Conservation (phyloP, 2,888 invertebrate species). For the Tetranychus truncatus region DNA sequence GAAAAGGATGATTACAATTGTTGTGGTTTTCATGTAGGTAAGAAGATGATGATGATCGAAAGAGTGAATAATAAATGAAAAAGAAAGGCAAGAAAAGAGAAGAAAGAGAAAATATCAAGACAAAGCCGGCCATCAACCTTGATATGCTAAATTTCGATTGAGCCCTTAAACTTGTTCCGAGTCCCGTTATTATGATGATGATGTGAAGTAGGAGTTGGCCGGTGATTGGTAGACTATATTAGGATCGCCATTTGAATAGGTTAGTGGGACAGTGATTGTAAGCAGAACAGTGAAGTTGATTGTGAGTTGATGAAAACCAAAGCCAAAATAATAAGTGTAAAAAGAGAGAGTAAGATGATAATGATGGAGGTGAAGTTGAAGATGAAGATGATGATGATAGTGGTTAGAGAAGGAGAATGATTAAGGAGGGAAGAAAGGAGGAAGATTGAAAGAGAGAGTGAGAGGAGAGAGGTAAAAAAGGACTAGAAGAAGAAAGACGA, state of each 20-base stretch:
- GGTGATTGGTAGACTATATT: background rate
- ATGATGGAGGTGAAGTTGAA: background rate
- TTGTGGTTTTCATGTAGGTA: too few relatives aligned
- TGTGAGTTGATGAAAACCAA: too few relatives aligned
- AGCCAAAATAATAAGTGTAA: background rate
- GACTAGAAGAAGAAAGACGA: background rate
- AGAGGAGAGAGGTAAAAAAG: background rate
- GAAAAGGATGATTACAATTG: background rate
- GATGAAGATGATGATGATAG: background rate
- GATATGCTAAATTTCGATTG: background rate
- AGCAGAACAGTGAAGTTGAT: too few relatives aligned
- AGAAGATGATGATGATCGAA: too few relatives aligned
- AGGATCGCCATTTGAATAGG: background rate
- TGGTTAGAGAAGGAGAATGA: background rate
- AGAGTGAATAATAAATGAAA: background rate
- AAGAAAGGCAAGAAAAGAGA: background rate
- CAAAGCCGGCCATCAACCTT: background rate
- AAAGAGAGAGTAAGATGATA: background rate
- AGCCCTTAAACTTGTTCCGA: slow-evolving; percentile 1
- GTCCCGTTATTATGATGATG: background rate
- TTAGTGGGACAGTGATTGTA: background rate
- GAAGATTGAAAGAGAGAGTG: background rate
- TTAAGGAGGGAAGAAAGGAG: background rate
- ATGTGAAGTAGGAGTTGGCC: background rate
- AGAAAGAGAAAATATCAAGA: background rate